phyloP scores from a whole-genome alignment of 2,888 invertebrate genomes.

The Drosophila mercatorum region DNA sequence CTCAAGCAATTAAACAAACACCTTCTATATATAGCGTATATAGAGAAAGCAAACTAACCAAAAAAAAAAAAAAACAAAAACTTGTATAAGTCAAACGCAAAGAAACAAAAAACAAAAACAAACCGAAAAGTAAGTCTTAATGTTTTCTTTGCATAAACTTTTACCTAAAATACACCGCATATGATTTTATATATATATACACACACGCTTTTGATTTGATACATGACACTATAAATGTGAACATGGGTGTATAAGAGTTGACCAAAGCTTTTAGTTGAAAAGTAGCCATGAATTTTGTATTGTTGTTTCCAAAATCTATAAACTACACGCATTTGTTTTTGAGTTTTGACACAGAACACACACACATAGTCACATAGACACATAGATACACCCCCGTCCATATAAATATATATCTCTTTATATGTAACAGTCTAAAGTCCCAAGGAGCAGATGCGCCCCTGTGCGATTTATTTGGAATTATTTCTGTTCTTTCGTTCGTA shows the following conservation, averaged over 20 bases:
- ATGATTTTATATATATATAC: conserved; percentile 18
- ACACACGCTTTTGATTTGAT: not conserved
- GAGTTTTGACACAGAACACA: conserved; percentile 24
- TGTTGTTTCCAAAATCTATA: conserved; percentile 8
- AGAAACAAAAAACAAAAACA: conserved; percentile 62
- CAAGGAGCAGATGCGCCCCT: conserved; percentile 36
- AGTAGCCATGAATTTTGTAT: conserved; percentile 23
- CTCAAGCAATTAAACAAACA: conserved; percentile 49
- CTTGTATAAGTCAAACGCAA: conserved; percentile 70
- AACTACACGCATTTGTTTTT: conserved; percentile 34
- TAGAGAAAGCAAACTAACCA: conserved; percentile 32
- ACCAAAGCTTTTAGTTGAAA: conserved; percentile 6
- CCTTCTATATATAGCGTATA: conserved; percentile 53
- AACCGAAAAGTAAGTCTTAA: conserved; percentile 77
- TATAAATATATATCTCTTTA: not conserved
- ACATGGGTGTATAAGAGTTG: not conserved
- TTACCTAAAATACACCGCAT: conserved; percentile 51
- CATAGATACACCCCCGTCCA: conserved; percentile 5
- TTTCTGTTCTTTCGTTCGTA: conserved; percentile 62
- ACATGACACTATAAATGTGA: conserved; percentile 17
- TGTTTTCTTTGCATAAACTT: conserved; percentile 63
- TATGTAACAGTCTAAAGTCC: not conserved
- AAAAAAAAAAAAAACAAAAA: conserved; percentile 34
- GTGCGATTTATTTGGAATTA: conserved; percentile 45
- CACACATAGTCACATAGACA: conserved; percentile 25